Evolutionary conservation across 1,140 invertebrate genomes (phyloP).

Genomic region (Megalonaias nervosa): DNA sequence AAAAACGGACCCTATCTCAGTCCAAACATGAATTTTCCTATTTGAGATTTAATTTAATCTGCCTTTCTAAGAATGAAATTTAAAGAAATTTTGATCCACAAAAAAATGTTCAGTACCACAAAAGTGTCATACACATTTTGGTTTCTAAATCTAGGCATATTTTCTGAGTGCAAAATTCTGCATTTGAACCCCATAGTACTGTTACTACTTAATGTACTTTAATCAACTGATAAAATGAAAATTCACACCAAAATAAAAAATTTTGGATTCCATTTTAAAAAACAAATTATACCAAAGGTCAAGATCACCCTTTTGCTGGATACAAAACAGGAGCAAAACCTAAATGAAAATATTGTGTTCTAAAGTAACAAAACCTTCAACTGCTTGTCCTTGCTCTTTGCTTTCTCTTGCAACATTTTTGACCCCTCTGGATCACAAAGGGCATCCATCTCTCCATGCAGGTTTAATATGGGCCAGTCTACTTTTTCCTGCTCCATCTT

Average conservation of each 20-base stretch:
- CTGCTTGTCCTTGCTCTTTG: constrained; percentile 59
- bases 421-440: constrained; percentile 50
- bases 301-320: too few relatives aligned
- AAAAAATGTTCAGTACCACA: too few relatives aligned
- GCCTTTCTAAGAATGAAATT: too few relatives aligned
- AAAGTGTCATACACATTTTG: not conserved
- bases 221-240: not conserved
- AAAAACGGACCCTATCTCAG: too few relatives aligned
- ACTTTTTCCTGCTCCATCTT: constrained; percentile 38
- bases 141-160: too few relatives aligned
- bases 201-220: not conserved
- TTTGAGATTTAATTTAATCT: too few relatives aligned
- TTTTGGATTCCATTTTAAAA: too few relatives aligned
- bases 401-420: constrained; percentile 45
- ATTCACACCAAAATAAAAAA: too few relatives aligned
- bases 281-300: not conserved
- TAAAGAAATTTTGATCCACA: too few relatives aligned
- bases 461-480: constrained; percentile 51
- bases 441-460: constrained; percentile 61
- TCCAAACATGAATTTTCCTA: too few relatives aligned
- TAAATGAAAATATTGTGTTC: too few relatives aligned
- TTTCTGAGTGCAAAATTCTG: not conserved
- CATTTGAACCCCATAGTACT: not conserved
- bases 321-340: too few relatives aligned
- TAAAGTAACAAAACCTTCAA: constrained; percentile 48